Evolutionary conservation across 2,888 invertebrate genomes (phyloP), one percentile per base, ranked within the genome.

Genomic region (Oscheius onirici): DNA sequence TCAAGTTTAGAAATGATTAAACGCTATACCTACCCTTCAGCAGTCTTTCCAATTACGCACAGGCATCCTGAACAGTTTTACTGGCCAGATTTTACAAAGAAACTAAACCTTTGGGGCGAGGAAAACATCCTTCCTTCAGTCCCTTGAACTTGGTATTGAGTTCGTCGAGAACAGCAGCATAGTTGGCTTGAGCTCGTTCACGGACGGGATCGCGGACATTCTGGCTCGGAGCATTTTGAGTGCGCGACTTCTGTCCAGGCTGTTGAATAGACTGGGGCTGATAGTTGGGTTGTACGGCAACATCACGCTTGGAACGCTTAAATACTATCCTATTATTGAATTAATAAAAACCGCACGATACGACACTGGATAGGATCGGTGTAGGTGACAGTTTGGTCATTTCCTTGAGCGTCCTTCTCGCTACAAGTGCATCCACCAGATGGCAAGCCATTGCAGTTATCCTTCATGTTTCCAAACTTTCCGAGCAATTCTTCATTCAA

Each of bases 101-200:
- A 15, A 34, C 41, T 17, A 34, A 28, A 40, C 67, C 67, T 43
- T 69, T 69, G 11, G 69, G 86, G 51, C 86, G 71, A 17, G 86
- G 86, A 79, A 80, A 86, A 71, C 81, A 86, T 43, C 85, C 84
- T 65, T 86, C 84, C 57, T 83, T 82, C 26, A 86, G 74, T 66
- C 86, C 86, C 69, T 80, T 79, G 81, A 86, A 86, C 76, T 86
- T 86, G 73, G 85, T 78, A 68, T 85, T 81, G 49, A 86, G 66
- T 77, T 86, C 86, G 57, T 86, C 80, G 34, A 86, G 70, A 24
- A 86, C 86, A n/a, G 83, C 83, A 6, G 79, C 81, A 72, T 86
- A 86, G 77, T 86, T 86, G 71, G 83, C 83, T 65, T 84, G 82
- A 20, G 85, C 85, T 49, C 79, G 70, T 71, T 85, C 85, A 57